Base-by-base conservation (phyloP, 2,113 vertebrate genomes). In the Bettongia penicillata region DNA sequence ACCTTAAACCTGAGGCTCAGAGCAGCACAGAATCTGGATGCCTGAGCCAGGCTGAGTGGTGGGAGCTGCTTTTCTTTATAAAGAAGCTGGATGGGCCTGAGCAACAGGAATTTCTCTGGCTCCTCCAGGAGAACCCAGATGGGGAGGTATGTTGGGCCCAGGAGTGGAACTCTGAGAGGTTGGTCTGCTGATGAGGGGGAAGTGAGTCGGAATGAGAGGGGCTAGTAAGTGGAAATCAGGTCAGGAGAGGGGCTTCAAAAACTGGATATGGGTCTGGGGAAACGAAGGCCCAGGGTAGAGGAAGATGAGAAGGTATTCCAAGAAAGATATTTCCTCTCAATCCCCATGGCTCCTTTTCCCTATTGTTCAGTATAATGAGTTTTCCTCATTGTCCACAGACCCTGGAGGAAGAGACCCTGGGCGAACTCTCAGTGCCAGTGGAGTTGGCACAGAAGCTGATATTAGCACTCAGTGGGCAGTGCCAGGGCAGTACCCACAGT, bases 61-160 rank as follows among this genome's bases (percentile, higher is more conserved):
- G 99, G 99, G 99, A 99, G 97, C 95, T 99, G 77, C 99, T 99
- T 31, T 99, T 99, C 98, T 99, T 99, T 47, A 98, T 99, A 97
- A 99, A 98, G 98, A 99, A 99, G 94, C 98, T 99, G 98, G 99
- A 99, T 51, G 89, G 92, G 0, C 97, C 98, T 90, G 99, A 99
- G 97, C 99, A 99, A 98, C 97, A 99, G 89, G 99, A 99, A 92
- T 97, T 99, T 96, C 95, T 98, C 95, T 61, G 92, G 77, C 97
- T 99, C 91, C 98, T 99, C 90, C 97, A 84, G 92, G 98, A 99
- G 98, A 99, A 98, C 51, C 98, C 98, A 16, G 98, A 99, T 6
- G 98, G 98, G 92, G 99, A 99, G 99, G 99, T 98, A 93, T n/a
- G 28, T 8, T 0, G 6, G 53, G 23, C 51, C 61, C 48, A 51